A percentile compares a stretch with the other conserved stretches of the same genome.
phyloP scores from a whole-genome alignment of 2,797 vertebrate species.

The Otolemur crassicaudatus region DNA sequence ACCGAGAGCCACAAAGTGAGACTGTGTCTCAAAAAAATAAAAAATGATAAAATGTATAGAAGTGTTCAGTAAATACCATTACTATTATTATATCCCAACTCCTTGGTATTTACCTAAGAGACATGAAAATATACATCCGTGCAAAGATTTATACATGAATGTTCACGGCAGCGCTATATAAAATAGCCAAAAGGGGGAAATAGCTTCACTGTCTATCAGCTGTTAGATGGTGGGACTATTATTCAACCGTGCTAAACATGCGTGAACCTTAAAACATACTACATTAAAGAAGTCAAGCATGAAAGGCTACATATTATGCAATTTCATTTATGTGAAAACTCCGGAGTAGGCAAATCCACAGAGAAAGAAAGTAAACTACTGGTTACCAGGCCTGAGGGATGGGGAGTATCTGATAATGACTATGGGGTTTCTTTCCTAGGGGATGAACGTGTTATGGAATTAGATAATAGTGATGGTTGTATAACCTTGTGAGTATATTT shows the following conservation, averaged over 20 bases:
- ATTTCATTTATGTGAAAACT: neutral
- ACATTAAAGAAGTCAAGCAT: constrained; percentile 20
- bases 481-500: constrained; percentile 10
- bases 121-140: neutral
- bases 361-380: neutral
- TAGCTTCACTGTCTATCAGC: neutral
- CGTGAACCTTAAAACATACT: constrained; percentile 32
- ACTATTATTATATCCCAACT: neutral
- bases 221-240: neutral
- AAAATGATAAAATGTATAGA: neutral
- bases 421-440: neutral
- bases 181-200: neutral
- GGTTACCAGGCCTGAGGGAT: neutral
- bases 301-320: neutral
- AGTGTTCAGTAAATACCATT: neutral
- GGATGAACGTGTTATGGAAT: constrained; percentile 21
- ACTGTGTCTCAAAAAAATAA: too few species aligned
- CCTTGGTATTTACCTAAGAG: neutral
- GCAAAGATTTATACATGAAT: neutral
- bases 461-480: neutral
- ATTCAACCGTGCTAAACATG: neutral
- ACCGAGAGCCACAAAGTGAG: too few species aligned
- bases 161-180: neutral
- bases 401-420: neutral
- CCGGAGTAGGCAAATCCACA: neutral